Evolutionary conservation across 1,140 invertebrate species (phyloP).

Genomic region (Anagrus nilaparvatae): DNA sequence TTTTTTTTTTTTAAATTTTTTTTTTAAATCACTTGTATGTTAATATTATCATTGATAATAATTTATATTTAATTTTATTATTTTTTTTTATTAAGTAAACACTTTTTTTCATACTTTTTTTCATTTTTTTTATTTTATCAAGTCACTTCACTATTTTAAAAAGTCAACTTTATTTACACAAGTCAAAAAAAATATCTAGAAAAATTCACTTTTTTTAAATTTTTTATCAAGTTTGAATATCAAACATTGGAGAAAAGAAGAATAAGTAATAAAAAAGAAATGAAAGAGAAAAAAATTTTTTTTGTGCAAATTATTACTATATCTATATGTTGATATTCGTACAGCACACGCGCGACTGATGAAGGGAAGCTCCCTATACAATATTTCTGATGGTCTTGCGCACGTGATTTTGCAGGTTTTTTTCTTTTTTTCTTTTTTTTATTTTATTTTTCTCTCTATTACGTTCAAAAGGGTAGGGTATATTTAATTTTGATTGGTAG

Average conservation of each 20-base stretch:
- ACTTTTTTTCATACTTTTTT: neutral
- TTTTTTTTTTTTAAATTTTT: too few relatives aligned
- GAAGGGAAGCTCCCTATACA: too few relatives aligned
- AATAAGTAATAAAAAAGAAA: neutral
- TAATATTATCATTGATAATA: too few relatives aligned
- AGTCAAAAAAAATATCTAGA: too few relatives aligned
- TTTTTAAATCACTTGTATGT: too few relatives aligned
- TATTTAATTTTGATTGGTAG: constrained; percentile 25
- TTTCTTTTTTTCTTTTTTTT: too few relatives aligned
- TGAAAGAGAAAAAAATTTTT: neutral
- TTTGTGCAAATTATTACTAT: neutral
- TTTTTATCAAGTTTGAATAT: neutral
- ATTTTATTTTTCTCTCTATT: too few relatives aligned
- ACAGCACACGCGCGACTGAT: constrained; percentile 31
- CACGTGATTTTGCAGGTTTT: constrained; percentile 31
- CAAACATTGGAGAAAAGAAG: too few relatives aligned
- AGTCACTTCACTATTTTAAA: neutral
- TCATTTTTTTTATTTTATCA: neutral
- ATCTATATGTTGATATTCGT: constrained; percentile 12
- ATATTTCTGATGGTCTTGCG: constrained; percentile 30
- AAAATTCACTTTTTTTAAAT: neutral
- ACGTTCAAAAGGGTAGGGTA: constrained; percentile 18
- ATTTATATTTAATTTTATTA: too few relatives aligned
- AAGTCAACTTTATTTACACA: too few relatives aligned
- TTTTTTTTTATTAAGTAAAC: constrained; percentile 5